Evolutionary conservation across 2,888 invertebrate genomes (phyloP).

Genomic region (Orgyia antiqua): DNA sequence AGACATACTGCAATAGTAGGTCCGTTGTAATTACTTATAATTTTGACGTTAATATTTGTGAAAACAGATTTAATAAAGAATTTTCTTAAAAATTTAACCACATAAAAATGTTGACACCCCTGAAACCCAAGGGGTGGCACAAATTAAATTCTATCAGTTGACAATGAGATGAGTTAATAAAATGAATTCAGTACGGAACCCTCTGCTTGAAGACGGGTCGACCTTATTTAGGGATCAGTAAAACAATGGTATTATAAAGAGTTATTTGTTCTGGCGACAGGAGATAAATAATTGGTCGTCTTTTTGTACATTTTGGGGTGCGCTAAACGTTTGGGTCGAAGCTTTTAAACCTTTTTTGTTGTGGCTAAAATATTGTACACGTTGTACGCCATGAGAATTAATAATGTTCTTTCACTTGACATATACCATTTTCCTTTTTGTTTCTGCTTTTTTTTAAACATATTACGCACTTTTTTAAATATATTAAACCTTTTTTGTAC

Average conservation of each 20-base stretch:
- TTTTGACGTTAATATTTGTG: too few species aligned
- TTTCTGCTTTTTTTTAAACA: too few species aligned
- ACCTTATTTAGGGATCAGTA: constrained; percentile 51
- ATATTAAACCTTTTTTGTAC: too few species aligned
- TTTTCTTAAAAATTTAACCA: too few species aligned
- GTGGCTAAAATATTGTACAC: constrained; percentile 27
- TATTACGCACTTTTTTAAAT: too few species aligned
- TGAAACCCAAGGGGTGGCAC: constrained; percentile 47
- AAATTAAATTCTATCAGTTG: constrained; percentile 73
- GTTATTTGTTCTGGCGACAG: constrained; percentile 61
- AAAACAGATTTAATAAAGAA: too few species aligned
- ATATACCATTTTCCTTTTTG: not conserved
- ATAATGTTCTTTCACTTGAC: constrained; percentile 12
- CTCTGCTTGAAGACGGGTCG: constrained; percentile 38
- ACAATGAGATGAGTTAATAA: constrained; percentile 76
- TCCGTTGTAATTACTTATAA: too few species aligned
- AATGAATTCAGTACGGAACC: constrained; percentile 66
- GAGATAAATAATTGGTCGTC: constrained; percentile 63
- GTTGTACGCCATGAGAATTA: constrained; percentile 15
- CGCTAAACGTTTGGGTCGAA: constrained; percentile 24
- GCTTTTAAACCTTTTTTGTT: constrained; percentile 22
- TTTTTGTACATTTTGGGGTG: constrained; percentile 39
- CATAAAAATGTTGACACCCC: too few species aligned
- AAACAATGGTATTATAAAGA: constrained; percentile 66
- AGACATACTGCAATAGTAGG: too few species aligned